These are phyloP conservation scores for Cancer borealis DNA, from an alignment of 2,888 invertebrate genomes.

Conservation along the genomic window DNA sequence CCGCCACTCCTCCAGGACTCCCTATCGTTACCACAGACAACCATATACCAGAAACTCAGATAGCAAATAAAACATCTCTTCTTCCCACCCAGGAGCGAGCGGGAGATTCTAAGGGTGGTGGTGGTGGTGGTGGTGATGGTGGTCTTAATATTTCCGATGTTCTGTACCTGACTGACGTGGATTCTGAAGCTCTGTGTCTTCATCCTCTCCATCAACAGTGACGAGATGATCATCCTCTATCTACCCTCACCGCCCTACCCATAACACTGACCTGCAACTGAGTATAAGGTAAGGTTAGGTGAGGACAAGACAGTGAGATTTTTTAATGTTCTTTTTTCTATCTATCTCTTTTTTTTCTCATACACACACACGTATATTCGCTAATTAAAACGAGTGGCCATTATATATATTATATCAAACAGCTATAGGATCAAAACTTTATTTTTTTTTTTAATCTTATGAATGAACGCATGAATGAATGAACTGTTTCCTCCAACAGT, in stretches of 20 bases:
- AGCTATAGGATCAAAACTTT: not conserved
- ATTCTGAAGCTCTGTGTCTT: constrained; percentile 70
- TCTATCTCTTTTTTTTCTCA: not conserved
- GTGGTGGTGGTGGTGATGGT: not conserved
- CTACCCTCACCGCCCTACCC: not conserved
- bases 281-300: not conserved
- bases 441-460: not conserved
- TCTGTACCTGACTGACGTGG: constrained; percentile 72
- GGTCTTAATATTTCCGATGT: constrained; percentile 53
- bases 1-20: constrained; percentile 13
- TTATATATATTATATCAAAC: not conserved
- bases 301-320: not conserved
- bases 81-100: not conserved
- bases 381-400: not conserved
- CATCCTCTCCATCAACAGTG: constrained; percentile 56
- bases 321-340: not conserved
- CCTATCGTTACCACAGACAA: not conserved
- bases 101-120: constrained; percentile 17
- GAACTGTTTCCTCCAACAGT: not conserved
- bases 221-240: not conserved
- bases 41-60: not conserved
- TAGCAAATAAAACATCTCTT: not conserved
- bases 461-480: not conserved
- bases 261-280: not conserved
- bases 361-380: not conserved